A percentile compares a stretch with the other conserved stretches of the same genome.
phyloP scores from a whole-genome alignment of 2,113 vertebrate species.

The Rattus norvegicus region GRCr8 NC_086020.1:186828501-186829000 shows the following conservation, averaged over 20 bases:
- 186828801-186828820: no score
- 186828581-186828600: constrained; percentile 50
- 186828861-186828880: no score
- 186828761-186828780: no score
- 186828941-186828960: neutral
- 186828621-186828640: constrained; percentile 17
- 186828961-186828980: neutral
- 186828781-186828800: no score
- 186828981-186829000: neutral
- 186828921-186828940: no score
- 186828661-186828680: constrained; percentile 14
- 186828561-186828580: neutral
- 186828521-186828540: neutral
- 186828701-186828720: neutral
- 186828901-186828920: no score
- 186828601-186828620: constrained; percentile 24
- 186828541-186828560: neutral
- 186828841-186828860: no score
- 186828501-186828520: neutral
- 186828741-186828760: no score
- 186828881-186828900: no score
- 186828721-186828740: no score
- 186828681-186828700: constrained; percentile 6
- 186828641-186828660: constrained; percentile 34
- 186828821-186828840: no score